Base-by-base conservation (phyloP, 2,113 vertebrate genomes). In the Campylomormyrus tamandua region DNA sequence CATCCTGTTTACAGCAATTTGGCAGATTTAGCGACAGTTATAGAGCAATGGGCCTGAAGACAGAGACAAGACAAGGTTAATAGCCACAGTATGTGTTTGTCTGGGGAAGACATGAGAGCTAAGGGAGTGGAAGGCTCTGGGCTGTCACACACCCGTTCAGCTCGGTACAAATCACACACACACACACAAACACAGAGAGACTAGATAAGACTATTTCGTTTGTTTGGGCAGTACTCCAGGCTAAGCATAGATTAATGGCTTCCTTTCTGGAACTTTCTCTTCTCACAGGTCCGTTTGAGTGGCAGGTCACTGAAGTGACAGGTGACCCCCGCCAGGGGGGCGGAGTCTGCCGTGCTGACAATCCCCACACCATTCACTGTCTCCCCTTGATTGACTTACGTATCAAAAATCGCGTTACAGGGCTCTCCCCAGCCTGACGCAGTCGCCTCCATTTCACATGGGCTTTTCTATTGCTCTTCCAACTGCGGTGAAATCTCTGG, bases 1-100 rank as follows among this genome's bases (percentile, higher is more conserved):
- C 45, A 45, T 90, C 90, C 90, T 89, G 88, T 87, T 90, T 87
- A 89, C 83, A 45, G 62, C 80, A 27, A 74, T 90, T 56, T 89
- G 88, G 56, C 56, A 86, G 62, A 77, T 85, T 80, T 89, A 42
- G 53, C n/a, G 45, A 85, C 45, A 66, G 90, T 24, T 70, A 77
- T 87, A 50, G 48, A 89, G 52, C 45, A 48, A 74, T 19, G 31
- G 49, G 19, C 13, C 39, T 87, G 42, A 58, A 87, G 6, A 66
- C 46, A 45, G 80, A 58, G 31, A 56, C 53, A 9, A 85, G 90
- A 90, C 85, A 90, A 88, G 53, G 45, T 83, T 53, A 86, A 70
- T 85, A 58, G 27, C 87, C 53, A 56, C 53, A 56, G 53, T 21
- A 19, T 85, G 46, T 85, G 19, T 42, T 56, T 1, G 52, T n/a